Conservation (phyloP, 2,113 vertebrate genomes). For the Furnarius figulus region DNA sequence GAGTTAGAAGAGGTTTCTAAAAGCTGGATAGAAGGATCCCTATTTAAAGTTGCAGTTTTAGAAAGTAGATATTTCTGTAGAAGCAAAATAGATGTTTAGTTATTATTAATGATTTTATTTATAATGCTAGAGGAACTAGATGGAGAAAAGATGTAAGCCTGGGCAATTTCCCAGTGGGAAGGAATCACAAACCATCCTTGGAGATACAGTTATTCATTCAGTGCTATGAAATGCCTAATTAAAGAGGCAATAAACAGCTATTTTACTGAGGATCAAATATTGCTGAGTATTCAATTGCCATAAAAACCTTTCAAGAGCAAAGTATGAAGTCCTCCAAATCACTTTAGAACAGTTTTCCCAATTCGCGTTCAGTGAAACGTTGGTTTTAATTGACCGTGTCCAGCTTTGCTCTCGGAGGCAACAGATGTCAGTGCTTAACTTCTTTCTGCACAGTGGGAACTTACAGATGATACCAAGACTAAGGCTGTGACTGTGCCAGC, state of each 20-base stretch:
- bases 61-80: slow-evolving; percentile 3
- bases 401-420: background rate
- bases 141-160: slow-evolving; percentile 10
- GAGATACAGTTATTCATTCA: slow-evolving; percentile 51
- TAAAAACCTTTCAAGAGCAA: slow-evolving; percentile 44
- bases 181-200: slow-evolving; percentile 37
- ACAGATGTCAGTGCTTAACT: background rate
- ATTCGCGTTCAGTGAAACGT: background rate
- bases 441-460: background rate
- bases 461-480: background rate
- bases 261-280: slow-evolving; percentile 49
- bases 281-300: slow-evolving; percentile 37
- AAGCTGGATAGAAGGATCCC: background rate
- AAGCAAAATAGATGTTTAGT: slow-evolving; percentile 38
- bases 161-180: slow-evolving; percentile 44
- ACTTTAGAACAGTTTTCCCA: background rate
- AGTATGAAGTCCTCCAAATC: slow-evolving; percentile 17
- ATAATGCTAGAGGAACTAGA: slow-evolving; percentile 10
- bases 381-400: slow-evolving; percentile 11
- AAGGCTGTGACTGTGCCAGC: background rate
- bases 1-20: slow-evolving; percentile 10
- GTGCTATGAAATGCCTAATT: slow-evolving; percentile 59
- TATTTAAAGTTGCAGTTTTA: slow-evolving; percentile 22
- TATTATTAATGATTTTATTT: slow-evolving; percentile 47
- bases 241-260: slow-evolving; percentile 49